Conservation (phyloP, 2,797 vertebrate genomes). For the Premnoplex brunnescens region DNA sequence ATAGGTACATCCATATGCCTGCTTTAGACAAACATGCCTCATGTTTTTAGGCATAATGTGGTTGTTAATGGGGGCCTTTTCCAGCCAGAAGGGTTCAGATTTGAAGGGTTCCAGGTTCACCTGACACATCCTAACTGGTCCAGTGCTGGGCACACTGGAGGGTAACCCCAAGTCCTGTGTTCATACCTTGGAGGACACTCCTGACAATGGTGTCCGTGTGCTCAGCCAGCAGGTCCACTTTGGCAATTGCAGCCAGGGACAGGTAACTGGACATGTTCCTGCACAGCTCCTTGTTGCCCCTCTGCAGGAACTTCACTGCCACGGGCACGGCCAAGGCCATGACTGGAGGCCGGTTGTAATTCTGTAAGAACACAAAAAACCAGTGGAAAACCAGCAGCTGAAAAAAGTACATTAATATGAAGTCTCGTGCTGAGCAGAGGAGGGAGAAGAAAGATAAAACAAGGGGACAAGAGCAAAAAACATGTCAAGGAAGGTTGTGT, state of each 20-base stretch:
- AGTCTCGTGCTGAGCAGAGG: neutral
- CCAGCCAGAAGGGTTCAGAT: neutral
- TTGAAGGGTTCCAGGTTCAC: too few species aligned
- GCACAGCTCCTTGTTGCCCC: slow-evolving; percentile 88
- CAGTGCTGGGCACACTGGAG: fast-evolving
- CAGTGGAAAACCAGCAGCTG: neutral
- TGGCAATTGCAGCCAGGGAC: slow-evolving; percentile 88
- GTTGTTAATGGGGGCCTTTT: neutral
- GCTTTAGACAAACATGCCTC: neutral
- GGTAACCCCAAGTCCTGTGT: too few species aligned
- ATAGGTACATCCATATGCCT: neutral
- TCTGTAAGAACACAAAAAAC: slow-evolving; percentile 74
- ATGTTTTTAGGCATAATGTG: fast-evolving
- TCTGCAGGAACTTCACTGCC: slow-evolving; percentile 91
- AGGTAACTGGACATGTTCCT: slow-evolving; percentile 96
- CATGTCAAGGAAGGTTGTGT: neutral
- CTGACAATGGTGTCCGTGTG: slow-evolving; percentile 87
- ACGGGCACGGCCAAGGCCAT: slow-evolving; percentile 92
- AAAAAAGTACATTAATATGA: neutral
- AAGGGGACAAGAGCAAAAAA: neutral
- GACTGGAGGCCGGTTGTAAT: slow-evolving; percentile 88
- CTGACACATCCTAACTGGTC: too few species aligned
- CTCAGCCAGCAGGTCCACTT: slow-evolving; percentile 88
- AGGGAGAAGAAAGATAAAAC: neutral
- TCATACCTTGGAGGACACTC: slow-evolving; percentile 90